phyloP scores from a whole-genome alignment of 2,113 vertebrate species.

The Sorex fumeus region DNA sequence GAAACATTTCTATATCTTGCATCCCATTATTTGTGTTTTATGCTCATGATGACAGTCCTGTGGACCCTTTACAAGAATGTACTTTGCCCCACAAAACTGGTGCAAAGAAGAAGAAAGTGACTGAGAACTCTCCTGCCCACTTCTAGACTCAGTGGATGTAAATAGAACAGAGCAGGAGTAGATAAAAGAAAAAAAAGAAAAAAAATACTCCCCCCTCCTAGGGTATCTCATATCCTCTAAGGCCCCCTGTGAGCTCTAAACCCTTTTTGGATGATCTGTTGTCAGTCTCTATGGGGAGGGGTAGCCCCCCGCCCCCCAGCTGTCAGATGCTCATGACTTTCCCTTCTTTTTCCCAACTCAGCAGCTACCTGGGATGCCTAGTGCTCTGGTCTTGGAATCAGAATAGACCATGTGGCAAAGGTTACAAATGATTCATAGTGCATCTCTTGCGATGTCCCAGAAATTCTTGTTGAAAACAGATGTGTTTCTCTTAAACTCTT shows the following conservation, averaged over 20 bases:
- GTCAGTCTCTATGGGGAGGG: accelerated
- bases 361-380: background rate
- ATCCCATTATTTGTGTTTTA: background rate
- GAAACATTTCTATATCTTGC: background rate
- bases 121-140: background rate
- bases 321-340: background rate
- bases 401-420: background rate
- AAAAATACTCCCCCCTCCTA: background rate
- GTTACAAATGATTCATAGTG: background rate
- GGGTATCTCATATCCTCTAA: background rate
- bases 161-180: background rate
- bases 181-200: background rate
- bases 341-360: background rate
- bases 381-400: background rate
- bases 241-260: background rate
- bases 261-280: background rate
- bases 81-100: background rate
- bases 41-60: background rate
- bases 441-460: background rate
- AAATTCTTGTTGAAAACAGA: background rate
- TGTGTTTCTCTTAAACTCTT: background rate
- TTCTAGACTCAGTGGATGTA: background rate
- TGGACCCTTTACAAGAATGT: background rate
- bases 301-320: no score
- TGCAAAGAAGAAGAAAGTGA: background rate